Percentiles rank a stretch among this genome's conserved stretches.
These are phyloP conservation scores for Arctopsyche grandis DNA, from an alignment of 1,140 invertebrate species.

Conservation along the genomic window DNA sequence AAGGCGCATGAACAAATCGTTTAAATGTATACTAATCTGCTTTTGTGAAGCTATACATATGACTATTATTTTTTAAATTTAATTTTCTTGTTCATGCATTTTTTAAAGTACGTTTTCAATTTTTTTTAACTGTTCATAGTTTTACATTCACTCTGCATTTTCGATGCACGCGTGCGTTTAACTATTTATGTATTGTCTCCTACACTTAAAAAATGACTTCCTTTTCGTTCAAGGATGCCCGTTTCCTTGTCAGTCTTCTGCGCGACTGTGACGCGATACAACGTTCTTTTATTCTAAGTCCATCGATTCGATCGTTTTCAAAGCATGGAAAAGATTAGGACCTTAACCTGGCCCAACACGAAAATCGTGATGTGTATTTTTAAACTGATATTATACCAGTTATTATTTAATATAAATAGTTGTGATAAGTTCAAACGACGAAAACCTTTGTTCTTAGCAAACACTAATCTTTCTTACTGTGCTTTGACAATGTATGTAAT, in stretches of 20 bases:
- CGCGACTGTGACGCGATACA: not conserved
- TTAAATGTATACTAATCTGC: not conserved
- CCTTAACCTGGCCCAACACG: too few relatives aligned
- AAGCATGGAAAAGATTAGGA: too few relatives aligned
- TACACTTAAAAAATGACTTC: slow-evolving; percentile 16
- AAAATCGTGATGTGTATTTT: not conserved
- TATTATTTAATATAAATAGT: not conserved
- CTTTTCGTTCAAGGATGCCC: slow-evolving; percentile 24
- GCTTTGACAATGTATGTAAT: not conserved
- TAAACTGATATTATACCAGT: not conserved
- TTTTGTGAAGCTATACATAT: too few relatives aligned
- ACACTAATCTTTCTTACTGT: not conserved
- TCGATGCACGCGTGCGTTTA: not conserved
- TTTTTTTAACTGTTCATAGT: too few relatives aligned
- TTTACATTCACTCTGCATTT: not conserved
- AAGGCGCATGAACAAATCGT: slow-evolving; percentile 15
- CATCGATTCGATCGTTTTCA: too few relatives aligned
- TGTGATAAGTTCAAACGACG: not conserved
- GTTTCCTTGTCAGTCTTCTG: slow-evolving; percentile 4
- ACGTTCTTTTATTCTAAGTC: not conserved
- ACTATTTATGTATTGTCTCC: slow-evolving; percentile 6
- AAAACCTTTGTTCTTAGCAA: not conserved
- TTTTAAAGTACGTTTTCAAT: too few relatives aligned
- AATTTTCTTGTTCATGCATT: too few relatives aligned
- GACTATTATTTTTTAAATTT: too few relatives aligned